Percentiles rank a stretch among this genome's conserved stretches.
Conservation (phyloP, 2,888 invertebrate species). For the Metopia argyrocephala region DNA sequence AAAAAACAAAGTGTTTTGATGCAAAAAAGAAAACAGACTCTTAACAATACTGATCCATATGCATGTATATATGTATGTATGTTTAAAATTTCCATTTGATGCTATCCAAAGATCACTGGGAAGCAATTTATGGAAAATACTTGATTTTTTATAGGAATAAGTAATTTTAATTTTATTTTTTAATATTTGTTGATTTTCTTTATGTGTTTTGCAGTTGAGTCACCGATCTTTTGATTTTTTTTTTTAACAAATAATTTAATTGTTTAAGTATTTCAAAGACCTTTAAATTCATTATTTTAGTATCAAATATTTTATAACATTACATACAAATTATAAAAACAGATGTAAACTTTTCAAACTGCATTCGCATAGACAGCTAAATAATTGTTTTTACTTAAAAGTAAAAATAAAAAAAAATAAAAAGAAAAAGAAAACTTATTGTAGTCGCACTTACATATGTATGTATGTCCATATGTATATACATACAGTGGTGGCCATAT, state of each 20-base stretch:
- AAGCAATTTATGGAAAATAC: not conserved
- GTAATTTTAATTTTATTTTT: not conserved
- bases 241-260: conserved; percentile 1
- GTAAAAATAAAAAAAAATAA: not conserved
- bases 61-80: too few species aligned
- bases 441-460: not conserved
- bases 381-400: conserved; percentile 11
- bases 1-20: too few species aligned
- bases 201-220: conserved; percentile 18
- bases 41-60: too few species aligned
- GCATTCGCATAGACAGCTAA: not conserved
- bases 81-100: not conserved
- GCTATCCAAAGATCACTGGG: not conserved
- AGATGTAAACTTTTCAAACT: not conserved
- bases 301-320: conserved; percentile 10
- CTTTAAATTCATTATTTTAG: conserved; percentile 15
- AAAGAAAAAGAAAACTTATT: conserved; percentile 2
- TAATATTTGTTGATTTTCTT: not conserved
- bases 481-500: not conserved
- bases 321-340: not conserved
- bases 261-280: conserved; percentile 13
- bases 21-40: too few species aligned
- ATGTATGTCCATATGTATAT: too few species aligned
- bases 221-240: conserved; percentile 3
- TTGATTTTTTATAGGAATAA: not conserved